Evolutionary conservation across 2,113 vertebrate genomes (phyloP).

Genomic region (Andinoacara biseriatus): DNA sequence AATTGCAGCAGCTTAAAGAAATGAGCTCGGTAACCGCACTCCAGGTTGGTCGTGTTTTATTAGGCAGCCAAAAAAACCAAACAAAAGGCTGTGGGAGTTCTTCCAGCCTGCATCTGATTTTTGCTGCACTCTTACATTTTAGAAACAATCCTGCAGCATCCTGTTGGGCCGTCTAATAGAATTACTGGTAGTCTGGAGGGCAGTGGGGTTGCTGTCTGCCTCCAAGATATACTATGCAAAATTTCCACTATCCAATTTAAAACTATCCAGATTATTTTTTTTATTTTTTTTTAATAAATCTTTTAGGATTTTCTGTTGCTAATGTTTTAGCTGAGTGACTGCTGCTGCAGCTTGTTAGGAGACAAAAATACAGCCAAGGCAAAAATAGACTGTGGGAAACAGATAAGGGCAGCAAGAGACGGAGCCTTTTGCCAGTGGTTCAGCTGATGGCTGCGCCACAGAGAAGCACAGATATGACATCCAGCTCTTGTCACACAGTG

Average conservation of each 20-base stretch:
- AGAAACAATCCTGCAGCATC: slow-evolving; percentile 17
- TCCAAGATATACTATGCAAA: background rate
- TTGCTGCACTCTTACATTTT: slow-evolving; percentile 9
- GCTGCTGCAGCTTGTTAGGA: background rate
- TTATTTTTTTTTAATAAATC: background rate
- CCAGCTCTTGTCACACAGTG: slow-evolving; percentile 52
- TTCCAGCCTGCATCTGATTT: slow-evolving; percentile 9
- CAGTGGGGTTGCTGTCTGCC: background rate
- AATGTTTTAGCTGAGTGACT: background rate
- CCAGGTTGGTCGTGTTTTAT: slow-evolving; percentile 38
- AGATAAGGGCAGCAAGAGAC: slow-evolving; percentile 46
- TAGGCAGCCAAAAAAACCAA: slow-evolving; percentile 5
- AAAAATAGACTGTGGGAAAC: slow-evolving; percentile 64
- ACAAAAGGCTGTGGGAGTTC: background rate
- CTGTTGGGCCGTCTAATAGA: slow-evolving; percentile 16
- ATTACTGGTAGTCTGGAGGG: slow-evolving; percentile 11
- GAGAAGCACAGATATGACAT: slow-evolving; percentile 45
- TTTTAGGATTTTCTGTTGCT: slow-evolving; percentile 6
- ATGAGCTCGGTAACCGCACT: slow-evolving; percentile 11
- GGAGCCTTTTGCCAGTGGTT: slow-evolving; percentile 42
- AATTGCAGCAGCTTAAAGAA: slow-evolving; percentile 28
- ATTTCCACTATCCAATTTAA: background rate
- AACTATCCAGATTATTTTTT: background rate
- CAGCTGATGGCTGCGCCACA: slow-evolving; percentile 28
- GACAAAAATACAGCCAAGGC: slow-evolving; percentile 6